Evolutionary conservation across 2,888 invertebrate species (phyloP), one percentile per base, ranked within the genome.

Genomic region (Horisme vitalbata): DNA sequence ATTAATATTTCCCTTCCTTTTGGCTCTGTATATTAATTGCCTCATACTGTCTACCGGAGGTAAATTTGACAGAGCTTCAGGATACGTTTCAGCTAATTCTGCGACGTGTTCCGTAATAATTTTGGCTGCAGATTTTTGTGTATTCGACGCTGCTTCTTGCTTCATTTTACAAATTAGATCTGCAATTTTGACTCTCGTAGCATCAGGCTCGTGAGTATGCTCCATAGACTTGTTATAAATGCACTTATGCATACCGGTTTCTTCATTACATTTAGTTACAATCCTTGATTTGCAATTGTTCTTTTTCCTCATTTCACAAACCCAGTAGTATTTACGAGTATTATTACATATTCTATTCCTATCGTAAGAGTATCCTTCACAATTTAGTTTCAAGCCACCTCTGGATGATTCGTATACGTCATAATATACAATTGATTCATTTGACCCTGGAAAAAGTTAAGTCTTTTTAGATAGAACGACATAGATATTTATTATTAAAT

Each of bases 361-460:
- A 0, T 31, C 31, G 31, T 21, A 39, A 24, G 11, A 4, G 15
- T 3, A 39, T 24, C 31, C 31, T 4, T 39, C 11, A 8, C 31
- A 11, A 11, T 39, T 15, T 24, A 39, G n/a, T 31, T 39, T 39
- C 15, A 31, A 31, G 3, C 38, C 38, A 15, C 38, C 38, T 39
- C 12, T 38, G 9, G 14, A 3, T 10, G 38, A 23, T 15, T 39
- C 38, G 15, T 31, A 39, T 1, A 39, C 7, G 4, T 23, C 15
- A 11, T 10, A 31, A 15, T 31, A 26, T 4, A 6, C 11, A 5
- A 1, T 11, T 26, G n/a, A 11, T 11, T 26, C 4, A 9, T 6
- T 11, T 26, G 4, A 26, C 11, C 4, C n/a, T n/a, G 6, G 26
- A 4, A 26, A 6, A 26, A 11, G n/a, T 7, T 2, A 23, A 6